These are phyloP conservation scores for Dascyllus trimaculatus DNA, from an alignment of 2,113 vertebrate species.

Conservation along the genomic window DNA sequence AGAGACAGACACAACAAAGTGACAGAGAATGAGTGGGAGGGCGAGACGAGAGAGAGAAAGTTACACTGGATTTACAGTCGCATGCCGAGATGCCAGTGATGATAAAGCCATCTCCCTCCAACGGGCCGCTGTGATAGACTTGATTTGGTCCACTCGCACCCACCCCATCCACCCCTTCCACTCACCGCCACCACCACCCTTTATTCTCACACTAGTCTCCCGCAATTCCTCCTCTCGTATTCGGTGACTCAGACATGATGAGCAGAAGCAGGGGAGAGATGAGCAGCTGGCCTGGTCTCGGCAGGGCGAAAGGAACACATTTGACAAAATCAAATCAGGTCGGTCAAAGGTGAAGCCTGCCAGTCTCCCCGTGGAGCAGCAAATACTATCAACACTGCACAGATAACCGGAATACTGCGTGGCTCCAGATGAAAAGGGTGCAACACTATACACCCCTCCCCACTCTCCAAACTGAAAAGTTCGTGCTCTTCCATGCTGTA, in stretches of 20 bases:
- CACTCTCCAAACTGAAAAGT: constrained; percentile 14
- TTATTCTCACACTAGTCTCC: constrained; percentile 41
- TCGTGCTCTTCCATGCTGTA: not conserved
- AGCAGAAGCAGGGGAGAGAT: constrained; percentile 60
- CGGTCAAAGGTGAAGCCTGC: constrained; percentile 75
- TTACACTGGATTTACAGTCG: constrained; percentile 55
- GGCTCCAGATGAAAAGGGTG: constrained; percentile 20
- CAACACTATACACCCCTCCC: constrained; percentile 4
- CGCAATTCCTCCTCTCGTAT: constrained; percentile 50
- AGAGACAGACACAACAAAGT: constrained; percentile 65
- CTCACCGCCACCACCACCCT: not conserved
- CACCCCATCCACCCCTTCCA: not conserved
- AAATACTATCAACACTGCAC: constrained; percentile 42
- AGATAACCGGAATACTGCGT: constrained; percentile 47
- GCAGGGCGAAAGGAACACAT: constrained; percentile 63
- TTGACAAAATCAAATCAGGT: constrained; percentile 80
- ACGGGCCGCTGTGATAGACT: constrained; percentile 60
- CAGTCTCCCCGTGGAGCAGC: constrained; percentile 23
- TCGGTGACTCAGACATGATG: constrained; percentile 66
- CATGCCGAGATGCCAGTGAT: constrained; percentile 62
- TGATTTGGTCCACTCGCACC: constrained; percentile 43
- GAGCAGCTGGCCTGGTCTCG: constrained; percentile 62
- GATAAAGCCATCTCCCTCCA: constrained; percentile 67
- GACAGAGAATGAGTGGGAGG: constrained; percentile 50
- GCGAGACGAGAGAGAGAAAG: constrained; percentile 34